Conservation (phyloP, 1,140 invertebrate genomes). For the Orius insidiosus region DNA sequence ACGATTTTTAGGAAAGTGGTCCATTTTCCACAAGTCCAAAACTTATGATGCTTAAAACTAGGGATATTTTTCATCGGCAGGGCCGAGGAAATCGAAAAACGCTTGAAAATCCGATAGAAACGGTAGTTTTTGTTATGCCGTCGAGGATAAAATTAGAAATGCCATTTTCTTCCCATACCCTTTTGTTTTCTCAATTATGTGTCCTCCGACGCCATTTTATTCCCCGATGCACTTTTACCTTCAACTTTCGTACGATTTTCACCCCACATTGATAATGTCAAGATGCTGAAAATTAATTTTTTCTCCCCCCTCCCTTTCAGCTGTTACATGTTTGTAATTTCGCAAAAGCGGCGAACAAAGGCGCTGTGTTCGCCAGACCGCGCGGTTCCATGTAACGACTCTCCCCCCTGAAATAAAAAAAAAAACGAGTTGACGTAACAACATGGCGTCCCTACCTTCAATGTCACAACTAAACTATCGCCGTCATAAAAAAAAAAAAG, state of each 20-base stretch:
- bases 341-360: not conserved
- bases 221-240: not conserved
- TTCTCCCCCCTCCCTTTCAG: not conserved
- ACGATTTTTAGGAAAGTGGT: too few species aligned
- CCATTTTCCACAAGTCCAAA: too few species aligned
- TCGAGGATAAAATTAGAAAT: too few species aligned
- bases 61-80: too few species aligned
- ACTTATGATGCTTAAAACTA: too few species aligned
- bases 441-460: not conserved
- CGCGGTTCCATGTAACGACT: constrained; percentile 6
- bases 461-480: not conserved
- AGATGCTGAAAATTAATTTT: not conserved
- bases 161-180: too few species aligned
- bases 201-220: too few species aligned
- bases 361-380: not conserved
- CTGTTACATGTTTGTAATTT: not conserved
- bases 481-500: not conserved
- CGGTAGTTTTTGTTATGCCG: too few species aligned
- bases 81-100: too few species aligned
- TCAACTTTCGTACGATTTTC: not conserved
- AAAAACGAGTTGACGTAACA: constrained; percentile 4
- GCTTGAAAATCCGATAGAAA: too few species aligned
- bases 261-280: not conserved
- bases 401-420: not conserved
- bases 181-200: too few species aligned